Base-by-base conservation (phyloP, 1,140 invertebrate species). In the Wasmannia auropunctata region DNA sequence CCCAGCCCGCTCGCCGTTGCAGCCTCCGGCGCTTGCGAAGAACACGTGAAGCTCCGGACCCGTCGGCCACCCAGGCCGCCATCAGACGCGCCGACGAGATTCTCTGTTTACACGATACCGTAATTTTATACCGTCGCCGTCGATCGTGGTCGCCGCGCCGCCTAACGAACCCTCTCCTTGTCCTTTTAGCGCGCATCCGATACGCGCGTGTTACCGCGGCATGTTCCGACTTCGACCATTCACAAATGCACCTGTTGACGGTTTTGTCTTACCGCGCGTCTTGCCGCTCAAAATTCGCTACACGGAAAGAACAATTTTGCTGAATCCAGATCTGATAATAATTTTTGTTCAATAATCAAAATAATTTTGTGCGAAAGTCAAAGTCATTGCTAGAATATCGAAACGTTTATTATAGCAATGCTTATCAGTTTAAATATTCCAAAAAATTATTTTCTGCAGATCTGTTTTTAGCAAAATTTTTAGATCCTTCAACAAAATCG, bases 121-220 rank as follows among this genome's bases (percentile, higher is more conserved):
- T 94, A 93, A 94, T 94, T 94, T 94, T 93, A 93, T 93, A 94
- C 93, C 92, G 90, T 93, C 91, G 92, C 92, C 92, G 90, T 93
- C 91, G 93, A 93, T 93, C 92, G 91, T 90, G 91, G 87, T 25
- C 74, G 80, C 51, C 56, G 37, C 54, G 54, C 77, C 87, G 43
- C 85, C 69, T 88, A 87, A 91, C 89, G 84, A 88, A 65, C 69
- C 84, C 84, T 88, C 79, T 83, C 67, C 25, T 34, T 22, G n/a
- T 81, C 49, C 70, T 46, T 83, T 83, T 83, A 83, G 79, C 79
- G 79, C 79, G 67, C 79, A 83, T 25, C 67, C 67, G 67, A 83
- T 83, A 83, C 67, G 58, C 74, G 74, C 74, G 74, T 37, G 62
- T 54, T 67, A 54, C 63, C 74, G 22, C 37, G 54, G 37, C 75